These are phyloP conservation scores for Oncorhynchus mykiss DNA, from an alignment of 2,113 vertebrate species.

Conservation along the genomic window DNA sequence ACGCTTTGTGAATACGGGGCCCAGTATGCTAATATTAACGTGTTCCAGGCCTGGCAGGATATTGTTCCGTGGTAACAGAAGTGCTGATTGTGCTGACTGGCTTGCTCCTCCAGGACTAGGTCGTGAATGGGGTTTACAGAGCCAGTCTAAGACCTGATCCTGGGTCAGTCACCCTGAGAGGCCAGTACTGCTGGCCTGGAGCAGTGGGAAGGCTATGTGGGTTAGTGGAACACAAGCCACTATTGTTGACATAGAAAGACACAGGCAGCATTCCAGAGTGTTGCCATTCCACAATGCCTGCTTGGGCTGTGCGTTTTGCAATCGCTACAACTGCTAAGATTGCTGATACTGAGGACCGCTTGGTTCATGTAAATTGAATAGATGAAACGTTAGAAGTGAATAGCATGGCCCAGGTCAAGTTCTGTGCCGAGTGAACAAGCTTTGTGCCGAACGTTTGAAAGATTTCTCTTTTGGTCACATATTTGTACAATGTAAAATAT, in stretches of 20 bases:
- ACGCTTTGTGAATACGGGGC: background rate
- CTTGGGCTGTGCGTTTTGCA: constrained; percentile 9
- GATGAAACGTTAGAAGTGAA: background rate
- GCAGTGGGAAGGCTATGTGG: constrained; percentile 42
- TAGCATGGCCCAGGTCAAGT: background rate
- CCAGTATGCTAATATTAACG: constrained; percentile 43
- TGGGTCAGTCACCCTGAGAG: too few relatives aligned
- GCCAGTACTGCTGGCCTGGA: too few relatives aligned
- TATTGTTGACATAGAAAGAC: constrained; percentile 36
- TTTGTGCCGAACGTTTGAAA: background rate
- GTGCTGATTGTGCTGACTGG: constrained; percentile 41
- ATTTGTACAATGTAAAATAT: background rate
- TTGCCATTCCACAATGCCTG: constrained; percentile 8
- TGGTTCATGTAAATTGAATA: background rate
- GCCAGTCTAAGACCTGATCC: constrained; percentile 4
- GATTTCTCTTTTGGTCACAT: background rate
- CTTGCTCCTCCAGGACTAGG: background rate
- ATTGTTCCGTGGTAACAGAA: constrained; percentile 52
- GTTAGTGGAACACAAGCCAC: constrained; percentile 30
- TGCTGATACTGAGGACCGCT: background rate
- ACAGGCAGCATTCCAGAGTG: background rate
- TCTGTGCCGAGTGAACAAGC: background rate
- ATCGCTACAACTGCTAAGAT: background rate
- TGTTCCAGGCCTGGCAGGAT: constrained; percentile 5
- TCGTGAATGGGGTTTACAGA: constrained; percentile 36